Evolutionary conservation across 1,140 invertebrate genomes (phyloP), one percentile per base, ranked within the genome.

Genomic region (Nephila pilipes): DNA sequence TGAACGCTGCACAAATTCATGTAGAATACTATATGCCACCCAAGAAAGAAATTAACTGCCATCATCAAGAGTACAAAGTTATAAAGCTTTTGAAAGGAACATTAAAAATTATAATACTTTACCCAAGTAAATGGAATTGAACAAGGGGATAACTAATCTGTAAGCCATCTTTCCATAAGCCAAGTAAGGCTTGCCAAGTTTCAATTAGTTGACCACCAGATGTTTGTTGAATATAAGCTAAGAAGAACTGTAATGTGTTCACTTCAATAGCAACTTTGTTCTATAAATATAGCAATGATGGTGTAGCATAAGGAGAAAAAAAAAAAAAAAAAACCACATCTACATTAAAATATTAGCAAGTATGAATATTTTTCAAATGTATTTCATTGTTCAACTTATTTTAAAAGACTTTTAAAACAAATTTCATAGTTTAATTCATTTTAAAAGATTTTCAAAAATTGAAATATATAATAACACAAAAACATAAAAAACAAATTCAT

Each of bases 1-100:
- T 94, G 97, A 97, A 94, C 97, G 97, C 94, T 98, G 97, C 57
- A 98, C 97, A 95, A 98, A 98, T 95, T 99, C 98, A 95, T 98
- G 97, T 2, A 99, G 95, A 92, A 98, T 97, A 65, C 96, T 96
- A 94, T 46, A 95, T 95, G n/a, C 12, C 46, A 46, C 6, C 6
- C 46, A 46, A 46, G 46, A 46, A 46, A 46, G 46, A 46, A 46
- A 46, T 46, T 46, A 46, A 46, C 12, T 0, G 85, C 85, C 16
- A 69, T 22, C 32, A 63, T 14, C 12, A 79, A 36, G 20, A 90
- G 58, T 14, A 75, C 20, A 25, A 14, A 93, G 38, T 94, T 46
- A 54, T 63, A 22, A 29, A 85, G n/a, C 46, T 46, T 46, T 46
- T 46, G 46, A 46, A 46, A 10, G 6, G 12, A 46, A 10, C 12